A percentile compares a stretch with the other conserved stretches of the same genome.
These are phyloP conservation scores for Vespertilio murinus DNA, from an alignment of 2,797 vertebrate genomes.

Conservation along the genomic window DNA sequence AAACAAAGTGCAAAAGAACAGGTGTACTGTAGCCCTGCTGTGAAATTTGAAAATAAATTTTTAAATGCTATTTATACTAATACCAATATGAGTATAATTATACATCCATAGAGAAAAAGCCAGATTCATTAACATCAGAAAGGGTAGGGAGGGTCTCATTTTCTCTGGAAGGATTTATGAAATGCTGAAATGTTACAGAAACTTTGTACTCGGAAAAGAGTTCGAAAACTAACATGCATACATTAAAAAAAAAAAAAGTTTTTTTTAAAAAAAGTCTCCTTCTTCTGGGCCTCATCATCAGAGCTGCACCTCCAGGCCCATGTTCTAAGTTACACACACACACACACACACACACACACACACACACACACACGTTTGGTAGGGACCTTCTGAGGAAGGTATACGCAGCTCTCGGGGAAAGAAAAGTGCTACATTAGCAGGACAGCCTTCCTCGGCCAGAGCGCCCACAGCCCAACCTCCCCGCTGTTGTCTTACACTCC, in stretches of 20 bases:
- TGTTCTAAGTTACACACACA: not conserved
- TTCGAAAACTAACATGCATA: not conserved
- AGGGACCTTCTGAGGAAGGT: not conserved
- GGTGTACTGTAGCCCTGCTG: not conserved
- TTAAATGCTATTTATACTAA: not conserved
- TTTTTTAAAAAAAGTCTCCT: not conserved
- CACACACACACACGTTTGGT: not conserved
- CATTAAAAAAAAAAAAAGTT: not conserved
- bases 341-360: too few relatives aligned
- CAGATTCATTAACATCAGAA: not conserved
- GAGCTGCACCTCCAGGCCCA: not conserved
- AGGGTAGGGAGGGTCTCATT: too few relatives aligned
- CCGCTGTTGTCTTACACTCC: not conserved
- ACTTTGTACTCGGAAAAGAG: not conserved
- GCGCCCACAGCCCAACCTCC: not conserved
- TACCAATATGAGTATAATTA: not conserved
- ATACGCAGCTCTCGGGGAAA: not conserved
- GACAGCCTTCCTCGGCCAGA: not conserved
- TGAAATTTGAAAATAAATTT: not conserved
- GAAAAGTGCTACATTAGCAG: not conserved
- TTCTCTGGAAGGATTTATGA: slow-evolving; percentile 21
- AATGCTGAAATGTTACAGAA: not conserved
- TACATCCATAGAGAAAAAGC: not conserved
- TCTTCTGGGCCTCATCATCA: not conserved
- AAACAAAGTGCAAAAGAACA: not conserved